Conservation (phyloP, 2,113 vertebrate species). For the Penelope pileata region DNA sequence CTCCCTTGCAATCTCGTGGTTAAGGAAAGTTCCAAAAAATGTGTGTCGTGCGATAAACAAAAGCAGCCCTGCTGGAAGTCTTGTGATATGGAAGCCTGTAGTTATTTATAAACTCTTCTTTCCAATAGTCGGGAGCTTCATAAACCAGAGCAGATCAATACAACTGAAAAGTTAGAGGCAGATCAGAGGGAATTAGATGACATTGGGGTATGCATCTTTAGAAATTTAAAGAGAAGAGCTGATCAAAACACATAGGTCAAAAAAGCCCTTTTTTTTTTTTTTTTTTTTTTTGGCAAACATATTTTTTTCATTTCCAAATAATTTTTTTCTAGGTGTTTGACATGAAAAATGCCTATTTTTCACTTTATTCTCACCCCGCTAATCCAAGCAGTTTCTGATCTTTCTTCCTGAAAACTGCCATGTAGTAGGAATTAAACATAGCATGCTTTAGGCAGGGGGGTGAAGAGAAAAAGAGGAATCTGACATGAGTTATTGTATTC, state of each 20-base stretch:
- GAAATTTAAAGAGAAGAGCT: not conserved
- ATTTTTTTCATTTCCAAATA: not conserved
- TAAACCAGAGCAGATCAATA: constrained; percentile 56
- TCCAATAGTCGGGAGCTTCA: constrained; percentile 37
- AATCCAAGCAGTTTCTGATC: not conserved
- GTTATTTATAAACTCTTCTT: constrained; percentile 56
- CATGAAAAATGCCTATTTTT: not conserved
- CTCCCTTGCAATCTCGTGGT: constrained; percentile 4
- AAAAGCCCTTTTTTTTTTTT: not conserved
- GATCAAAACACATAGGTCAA: not conserved
- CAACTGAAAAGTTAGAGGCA: constrained; percentile 45
- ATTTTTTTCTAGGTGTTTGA: not conserved
- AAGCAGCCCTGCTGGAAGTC: constrained; percentile 41
- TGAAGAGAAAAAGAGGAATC: not conserved
- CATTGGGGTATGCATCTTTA: not conserved
- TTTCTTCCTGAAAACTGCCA: not conserved
- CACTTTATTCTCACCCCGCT: not conserved
- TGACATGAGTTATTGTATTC: not conserved
- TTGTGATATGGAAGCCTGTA: constrained; percentile 14
- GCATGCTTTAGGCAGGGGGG: not conserved
- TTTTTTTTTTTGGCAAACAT: not conserved
- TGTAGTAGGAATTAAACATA: not conserved
- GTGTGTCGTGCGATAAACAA: constrained; percentile 35
- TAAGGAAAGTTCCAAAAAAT: constrained; percentile 3
- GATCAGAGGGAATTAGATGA: constrained; percentile 41